Base-by-base conservation (phyloP, 2,113 vertebrate species). In the Fukomys damarensis region DNA sequence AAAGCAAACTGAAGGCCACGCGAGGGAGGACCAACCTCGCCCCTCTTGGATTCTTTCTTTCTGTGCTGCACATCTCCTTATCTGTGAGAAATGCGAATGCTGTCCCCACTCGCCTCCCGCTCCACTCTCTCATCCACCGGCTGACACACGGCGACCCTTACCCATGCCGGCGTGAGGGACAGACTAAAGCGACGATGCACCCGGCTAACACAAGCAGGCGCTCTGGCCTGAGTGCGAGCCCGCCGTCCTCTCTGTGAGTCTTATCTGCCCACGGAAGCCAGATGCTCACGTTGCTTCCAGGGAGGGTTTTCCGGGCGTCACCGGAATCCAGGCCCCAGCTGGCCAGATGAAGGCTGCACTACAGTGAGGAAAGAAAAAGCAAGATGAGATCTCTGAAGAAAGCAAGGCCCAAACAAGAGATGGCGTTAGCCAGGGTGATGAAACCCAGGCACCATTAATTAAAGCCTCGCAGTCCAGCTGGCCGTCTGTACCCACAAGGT, bases 151-250 rank as follows among this genome's bases (percentile, higher is more conserved):
- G 2, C 0, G 24, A 0, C 38, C 32, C 3, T 63, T 20, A 41
- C 13, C 11, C 38, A 7, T 8, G 7, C 22, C 52, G 68, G 61
- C 2, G 7, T 14, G 87, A 80, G 32, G 41, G 19, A 59, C 79
- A 96, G 86, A 61, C 0, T 14, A 72, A 86, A 93, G 72, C 10
- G 22, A 26, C 41, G 16, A n/a, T 13, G 0, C 0, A 80, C 5
- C 0, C 32, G 28, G 13, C 43, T 68, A 54, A 28, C 28, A 54
- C 12, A 74, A 49, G 28, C 30, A 30, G 59, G 54, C 5, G 1
- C 30, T 46, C 7, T 24, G 4, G 5, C n/a, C 7, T 28, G 13
- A 10, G 22, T 7, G 4, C 14, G 70, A 24, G 5, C 3, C 20
- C 22, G 4, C 5, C 54, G 1, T 0, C 12, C 54, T 43, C 11